Percentiles rank a stretch among this genome's conserved stretches.
phyloP scores from a whole-genome alignment of 1,140 invertebrate species.

The Thrips palmi region DNA sequence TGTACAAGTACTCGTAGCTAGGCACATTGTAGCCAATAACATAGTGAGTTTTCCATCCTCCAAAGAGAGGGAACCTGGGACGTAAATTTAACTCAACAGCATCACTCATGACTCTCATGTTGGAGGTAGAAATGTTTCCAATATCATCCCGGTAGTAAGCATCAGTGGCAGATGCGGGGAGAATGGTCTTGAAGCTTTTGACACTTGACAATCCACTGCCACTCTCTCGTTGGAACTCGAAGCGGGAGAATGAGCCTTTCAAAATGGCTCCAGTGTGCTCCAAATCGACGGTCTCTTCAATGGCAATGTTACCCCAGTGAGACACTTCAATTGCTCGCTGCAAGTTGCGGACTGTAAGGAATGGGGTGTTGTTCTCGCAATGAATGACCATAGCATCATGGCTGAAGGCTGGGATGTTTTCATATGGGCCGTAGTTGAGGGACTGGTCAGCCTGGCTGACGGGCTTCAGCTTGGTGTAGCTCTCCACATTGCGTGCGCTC shows the following conservation, averaged over 20 bases:
- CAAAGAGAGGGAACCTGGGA: constrained; percentile 93
- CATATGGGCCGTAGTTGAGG: constrained; percentile 76
- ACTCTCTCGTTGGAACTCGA: constrained; percentile 86
- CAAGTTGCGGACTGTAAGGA: constrained; percentile 73
- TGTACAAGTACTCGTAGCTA: constrained; percentile 86
- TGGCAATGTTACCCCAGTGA: constrained; percentile 97
- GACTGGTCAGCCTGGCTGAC: constrained; percentile 54
- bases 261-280: constrained; percentile 80
- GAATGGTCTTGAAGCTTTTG: constrained; percentile 78
- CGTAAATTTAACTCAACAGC: constrained; percentile 86
- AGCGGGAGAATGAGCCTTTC: constrained; percentile 86
- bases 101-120: constrained; percentile 70
- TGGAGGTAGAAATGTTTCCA: constrained; percentile 97
- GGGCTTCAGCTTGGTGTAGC: constrained; percentile 74
- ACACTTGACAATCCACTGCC: constrained; percentile 70
- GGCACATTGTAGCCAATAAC: constrained; percentile 94
- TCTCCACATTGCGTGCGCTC: constrained; percentile 61
- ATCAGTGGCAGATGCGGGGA: constrained; percentile 78
- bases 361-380: constrained; percentile 93
- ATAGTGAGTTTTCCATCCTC: constrained; percentile 97
- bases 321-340: constrained; percentile 87
- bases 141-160: constrained; percentile 95
- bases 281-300: constrained; percentile 88
- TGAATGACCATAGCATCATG: constrained; percentile 61
- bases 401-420: constrained; percentile 40